Percentiles rank a stretch among this genome's conserved stretches.
Evolutionary conservation across 2,888 invertebrate species (phyloP).

Genomic region (Xanthia icteritia): DNA sequence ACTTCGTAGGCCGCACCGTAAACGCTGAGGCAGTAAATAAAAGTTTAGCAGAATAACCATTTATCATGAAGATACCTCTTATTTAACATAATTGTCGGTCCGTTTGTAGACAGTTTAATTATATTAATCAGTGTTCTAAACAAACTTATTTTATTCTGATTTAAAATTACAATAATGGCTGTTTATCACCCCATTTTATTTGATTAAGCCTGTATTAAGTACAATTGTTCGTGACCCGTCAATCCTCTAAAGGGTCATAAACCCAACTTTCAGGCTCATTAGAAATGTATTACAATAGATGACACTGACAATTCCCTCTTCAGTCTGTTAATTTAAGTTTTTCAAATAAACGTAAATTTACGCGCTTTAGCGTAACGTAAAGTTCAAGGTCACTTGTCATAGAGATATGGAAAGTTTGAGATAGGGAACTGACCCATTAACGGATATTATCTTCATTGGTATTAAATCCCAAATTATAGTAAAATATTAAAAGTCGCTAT

Average conservation of each 20-base stretch:
- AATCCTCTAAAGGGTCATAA: conserved; percentile 38
- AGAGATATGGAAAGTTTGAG: conserved; percentile 8
- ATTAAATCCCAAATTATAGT: not conserved
- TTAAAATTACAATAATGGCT: conserved; percentile 26
- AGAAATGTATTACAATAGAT: conserved; percentile 45
- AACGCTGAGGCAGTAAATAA: not conserved
- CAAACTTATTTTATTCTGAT: conserved; percentile 1
- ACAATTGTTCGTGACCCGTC: conserved; percentile 34
- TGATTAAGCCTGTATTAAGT: conserved; percentile 35
- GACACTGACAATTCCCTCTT: conserved; percentile 25
- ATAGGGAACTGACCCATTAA: not conserved
- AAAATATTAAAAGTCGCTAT: conserved; percentile 7
- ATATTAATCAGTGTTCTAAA: conserved; percentile 5
- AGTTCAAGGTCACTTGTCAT: conserved; percentile 4
- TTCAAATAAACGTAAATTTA: conserved; percentile 12
- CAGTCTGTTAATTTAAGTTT: conserved; percentile 19
- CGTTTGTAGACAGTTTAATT: not conserved
- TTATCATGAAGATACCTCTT: not conserved
- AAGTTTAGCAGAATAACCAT: not conserved
- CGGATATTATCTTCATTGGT: conserved; percentile 1
- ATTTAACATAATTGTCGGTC: not conserved
- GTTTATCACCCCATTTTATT: conserved; percentile 34
- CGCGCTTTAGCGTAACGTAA: not conserved
- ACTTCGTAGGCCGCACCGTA: not conserved
- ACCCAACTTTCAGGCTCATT: conserved; percentile 53